Evolutionary conservation across 2,888 invertebrate species (phyloP).

Genomic region (Agonopterix arenella): DNA sequence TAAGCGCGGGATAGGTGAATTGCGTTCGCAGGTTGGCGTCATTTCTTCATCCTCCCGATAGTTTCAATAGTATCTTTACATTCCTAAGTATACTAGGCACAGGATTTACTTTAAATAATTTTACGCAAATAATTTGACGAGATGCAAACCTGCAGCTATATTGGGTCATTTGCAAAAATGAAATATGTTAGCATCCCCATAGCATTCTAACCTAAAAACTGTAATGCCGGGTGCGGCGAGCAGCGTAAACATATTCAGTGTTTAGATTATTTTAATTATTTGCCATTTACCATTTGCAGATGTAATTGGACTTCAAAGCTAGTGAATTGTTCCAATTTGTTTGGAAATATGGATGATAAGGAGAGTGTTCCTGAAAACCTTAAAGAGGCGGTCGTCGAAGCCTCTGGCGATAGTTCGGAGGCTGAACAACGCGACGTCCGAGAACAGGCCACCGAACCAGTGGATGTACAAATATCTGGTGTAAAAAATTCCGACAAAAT

Average conservation of each 20-base stretch:
- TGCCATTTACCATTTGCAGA: slow-evolving; percentile 38
- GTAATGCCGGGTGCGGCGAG: slow-evolving; percentile 49
- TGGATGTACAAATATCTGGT: slow-evolving; percentile 1
- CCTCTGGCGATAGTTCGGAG: slow-evolving; percentile 10
- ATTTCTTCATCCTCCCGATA: slow-evolving; percentile 10
- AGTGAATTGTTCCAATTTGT: slow-evolving; percentile 33
- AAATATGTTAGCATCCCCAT: slow-evolving; percentile 3
- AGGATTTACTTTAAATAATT: too few species aligned
- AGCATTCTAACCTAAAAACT: slow-evolving; percentile 57
- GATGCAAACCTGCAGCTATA: too few species aligned
- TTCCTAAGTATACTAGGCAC: slow-evolving; percentile 12
- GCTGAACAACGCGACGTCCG: slow-evolving; percentile 13
- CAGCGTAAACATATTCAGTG: slow-evolving; percentile 10
- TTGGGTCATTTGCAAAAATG: background rate
- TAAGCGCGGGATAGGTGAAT: slow-evolving; percentile 67
- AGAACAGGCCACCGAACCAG: slow-evolving; percentile 9
- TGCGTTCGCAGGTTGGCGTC: slow-evolving; percentile 45
- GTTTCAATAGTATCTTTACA: background rate
- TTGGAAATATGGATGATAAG: slow-evolving; percentile 57
- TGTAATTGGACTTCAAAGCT: slow-evolving; percentile 28
- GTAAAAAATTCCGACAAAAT: slow-evolving; percentile 14
- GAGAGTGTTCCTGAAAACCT: slow-evolving; percentile 33
- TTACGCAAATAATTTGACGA: too few species aligned
- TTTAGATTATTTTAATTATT: slow-evolving; percentile 8
- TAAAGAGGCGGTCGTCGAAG: background rate